These are phyloP conservation scores for Typhlomys cinereus DNA, from an alignment of 2,113 vertebrate genomes.

Conservation along the genomic window DNA sequence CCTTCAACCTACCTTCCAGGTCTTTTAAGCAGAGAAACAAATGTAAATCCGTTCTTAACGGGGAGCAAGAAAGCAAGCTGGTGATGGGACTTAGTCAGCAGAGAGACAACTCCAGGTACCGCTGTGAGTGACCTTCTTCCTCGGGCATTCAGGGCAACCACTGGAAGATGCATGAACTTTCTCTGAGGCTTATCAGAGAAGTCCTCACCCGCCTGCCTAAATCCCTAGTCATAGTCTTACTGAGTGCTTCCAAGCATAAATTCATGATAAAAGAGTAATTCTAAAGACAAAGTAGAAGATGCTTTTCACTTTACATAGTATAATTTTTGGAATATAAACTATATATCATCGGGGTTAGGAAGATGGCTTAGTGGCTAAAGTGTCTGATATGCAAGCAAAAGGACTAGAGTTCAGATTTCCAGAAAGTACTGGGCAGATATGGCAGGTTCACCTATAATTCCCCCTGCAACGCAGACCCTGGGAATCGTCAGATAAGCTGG, in stretches of 20 bases:
- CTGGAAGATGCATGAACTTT: not conserved
- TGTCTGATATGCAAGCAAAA: too few relatives aligned
- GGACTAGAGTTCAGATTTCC: too few relatives aligned
- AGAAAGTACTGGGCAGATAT: too few relatives aligned
- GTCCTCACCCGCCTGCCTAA: not conserved
- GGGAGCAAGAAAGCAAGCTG: not conserved
- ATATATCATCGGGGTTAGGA: not conserved
- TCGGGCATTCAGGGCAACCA: not conserved
- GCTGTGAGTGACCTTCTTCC: not conserved
- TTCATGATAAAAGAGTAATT: not conserved
- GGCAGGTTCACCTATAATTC: too few relatives aligned
- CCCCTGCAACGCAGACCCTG: too few relatives aligned
- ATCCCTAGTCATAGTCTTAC: not conserved
- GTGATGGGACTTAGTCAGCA: not conserved
- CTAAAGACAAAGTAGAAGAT: constrained; percentile 31
- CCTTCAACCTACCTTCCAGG: not conserved
- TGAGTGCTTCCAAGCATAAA: not conserved
- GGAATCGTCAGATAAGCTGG: too few relatives aligned
- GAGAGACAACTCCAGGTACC: not conserved
- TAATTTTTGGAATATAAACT: not conserved
- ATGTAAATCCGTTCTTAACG: not conserved
- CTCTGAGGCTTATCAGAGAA: not conserved
- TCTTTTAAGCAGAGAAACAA: not conserved
- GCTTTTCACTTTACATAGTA: not conserved
- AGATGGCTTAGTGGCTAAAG: not conserved